Evolutionary conservation across 1,140 invertebrate genomes (phyloP), one percentile per base, ranked within the genome.

Genomic region (Platorchestia sp.): DNA sequence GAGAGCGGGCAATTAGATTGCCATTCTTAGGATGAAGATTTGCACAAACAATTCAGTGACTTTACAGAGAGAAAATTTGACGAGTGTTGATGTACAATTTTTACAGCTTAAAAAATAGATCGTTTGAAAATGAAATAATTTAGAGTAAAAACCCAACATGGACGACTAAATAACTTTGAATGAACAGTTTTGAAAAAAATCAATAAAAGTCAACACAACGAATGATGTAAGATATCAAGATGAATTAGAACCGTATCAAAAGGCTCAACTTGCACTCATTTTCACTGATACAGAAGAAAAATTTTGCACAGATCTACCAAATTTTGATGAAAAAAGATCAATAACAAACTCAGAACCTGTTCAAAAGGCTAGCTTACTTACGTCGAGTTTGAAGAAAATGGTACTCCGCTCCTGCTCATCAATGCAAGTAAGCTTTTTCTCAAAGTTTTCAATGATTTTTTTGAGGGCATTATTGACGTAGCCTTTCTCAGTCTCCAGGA

Each of bases 401-500:
- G 98, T 97, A 95, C 98, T 97, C 93, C 98, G 98, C 95, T 98
- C 98, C n/a, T 98, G 97, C 96, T 98, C 98, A 95, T 99, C 97
- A 86, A 98, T 97, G 87, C 97, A 97, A 95, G 98, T 98, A n/a
- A 99, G 97, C 40, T 98, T 98, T 95, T 98, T 97, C 96, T 98
- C 98, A 97, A 99, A 99, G 97, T 98, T 98, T 95, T 98, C 98
- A 95, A 98, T 98, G 86, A 99, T 98, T 97, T 99, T 99, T 96
- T 98, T 98, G 41, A 99, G 97, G 75, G 99, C 99, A 96, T 99
- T 99, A 36, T 45, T 45, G 42, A 99, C 98, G 97, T 99, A 99
- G 97, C 99, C 99, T 96, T 98, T 98, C 97, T 99, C 99, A 0
- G 99, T 99, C 97, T 99, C 99, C 36, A 99, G 98, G 7, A 99